Base-by-base conservation (phyloP, 2,797 vertebrate genomes). In the Oophaga sylvatica region DNA sequence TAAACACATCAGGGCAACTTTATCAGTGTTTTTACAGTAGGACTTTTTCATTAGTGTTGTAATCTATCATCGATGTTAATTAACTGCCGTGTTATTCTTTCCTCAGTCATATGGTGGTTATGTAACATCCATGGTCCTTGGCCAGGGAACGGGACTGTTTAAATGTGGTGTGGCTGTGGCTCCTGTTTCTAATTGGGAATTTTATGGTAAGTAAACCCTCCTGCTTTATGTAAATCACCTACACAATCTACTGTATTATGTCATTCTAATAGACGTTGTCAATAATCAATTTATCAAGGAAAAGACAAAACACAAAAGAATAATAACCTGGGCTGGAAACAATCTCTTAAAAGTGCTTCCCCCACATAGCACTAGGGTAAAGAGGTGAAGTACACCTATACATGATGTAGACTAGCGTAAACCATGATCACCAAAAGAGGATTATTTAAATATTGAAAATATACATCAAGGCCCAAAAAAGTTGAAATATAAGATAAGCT, bases 131-230 rank as follows among this genome's bases (percentile, higher is more conserved):
- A 88, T 96, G 92, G 94, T 93, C 80, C 95, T 96, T 88, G 95
- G 95, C 77, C 94, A 94, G 73, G 94, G 94, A 88, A 94, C 93
- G 75, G 94, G 94, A 81, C 67, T 95, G 85, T 96, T 96, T 92
- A 95, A 94, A 92, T 96, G 95, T 17, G 95, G 95, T 80, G 95
- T 96, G 83, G 95, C 95, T 48, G 95, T 96, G 84, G 95, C 95
- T 94, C 95, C 95, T 15, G 95, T 96, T 90, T 95, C 95, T 90
- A 95, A 94, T 92, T 96, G 95, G 95, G 94, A 95, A 89, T 96
- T 96, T 93, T 96, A 96, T 0, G 95, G 95, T 96, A 96, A 91
- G 95, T 91, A 93, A 94, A 22, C 7, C 82, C 15, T 86, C 76
- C 80, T 71, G 45, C 41, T 90, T 89, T 83, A 77, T 48, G n/a